Evolutionary conservation across 2,113 vertebrate genomes (phyloP).

Genomic region (Mus pahari): DNA sequence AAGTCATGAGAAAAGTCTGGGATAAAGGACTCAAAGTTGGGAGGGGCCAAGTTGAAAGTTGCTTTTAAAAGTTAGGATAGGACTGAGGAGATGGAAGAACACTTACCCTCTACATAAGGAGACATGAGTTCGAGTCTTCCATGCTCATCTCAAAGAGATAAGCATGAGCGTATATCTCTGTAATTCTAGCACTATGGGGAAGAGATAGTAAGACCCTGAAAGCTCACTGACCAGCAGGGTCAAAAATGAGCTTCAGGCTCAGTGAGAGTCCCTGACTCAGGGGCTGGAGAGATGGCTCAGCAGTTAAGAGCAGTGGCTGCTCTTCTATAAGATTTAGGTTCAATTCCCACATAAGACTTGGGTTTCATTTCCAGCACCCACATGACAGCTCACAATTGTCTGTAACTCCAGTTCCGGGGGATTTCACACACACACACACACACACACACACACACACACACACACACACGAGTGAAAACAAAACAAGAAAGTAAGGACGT

Average conservation of each 20-base stretch:
- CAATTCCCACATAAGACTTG: not conserved
- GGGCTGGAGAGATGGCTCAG: not conserved
- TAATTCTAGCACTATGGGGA: not conserved
- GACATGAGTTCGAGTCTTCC: not conserved
- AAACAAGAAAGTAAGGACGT: not conserved
- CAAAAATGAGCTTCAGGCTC: not conserved
- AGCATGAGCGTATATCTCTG: not conserved
- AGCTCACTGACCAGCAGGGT: not conserved
- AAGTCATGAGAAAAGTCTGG: not conserved
- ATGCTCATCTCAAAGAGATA: not conserved
- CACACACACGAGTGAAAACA: not conserved
- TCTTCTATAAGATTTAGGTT: not conserved
- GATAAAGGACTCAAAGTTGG: not conserved
- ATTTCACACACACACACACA: not conserved
- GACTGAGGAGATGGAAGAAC: not conserved
- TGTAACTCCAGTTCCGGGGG: not conserved
- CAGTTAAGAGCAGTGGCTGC: not conserved
- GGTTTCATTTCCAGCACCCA: not conserved
- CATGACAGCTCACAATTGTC: not conserved
- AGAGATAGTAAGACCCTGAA: not conserved
- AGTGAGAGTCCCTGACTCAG: not conserved
- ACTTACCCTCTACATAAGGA: not conserved
- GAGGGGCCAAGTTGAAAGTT: constrained; percentile 13
- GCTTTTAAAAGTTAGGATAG: not conserved
- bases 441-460: not conserved